phyloP scores from a whole-genome alignment of 2,113 vertebrate genomes.

The Pituophis catenifer region DNA sequence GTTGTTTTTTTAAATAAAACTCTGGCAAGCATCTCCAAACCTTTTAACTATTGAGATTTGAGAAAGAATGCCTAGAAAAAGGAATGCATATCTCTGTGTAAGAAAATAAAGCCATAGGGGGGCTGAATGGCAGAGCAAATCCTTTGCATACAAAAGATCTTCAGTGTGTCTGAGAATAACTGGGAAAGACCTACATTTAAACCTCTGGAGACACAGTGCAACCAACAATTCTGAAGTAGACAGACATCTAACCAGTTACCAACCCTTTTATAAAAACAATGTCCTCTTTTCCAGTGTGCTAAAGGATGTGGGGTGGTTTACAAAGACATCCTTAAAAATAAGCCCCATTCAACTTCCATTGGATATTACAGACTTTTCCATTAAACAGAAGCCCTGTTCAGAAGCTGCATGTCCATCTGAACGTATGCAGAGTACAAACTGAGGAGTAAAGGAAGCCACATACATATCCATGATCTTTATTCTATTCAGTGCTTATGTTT shows the following conservation, averaged over 20 bases:
- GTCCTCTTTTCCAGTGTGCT: neutral
- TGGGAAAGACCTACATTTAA: neutral
- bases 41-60: conserved; percentile 3
- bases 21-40: neutral
- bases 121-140: neutral
- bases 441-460: neutral
- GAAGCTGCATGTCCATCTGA: neutral
- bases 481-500: neutral
- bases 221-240: neutral
- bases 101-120: neutral
- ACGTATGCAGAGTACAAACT: neutral
- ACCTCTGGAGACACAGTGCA: neutral
- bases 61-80: neutral
- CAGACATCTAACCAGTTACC: neutral
- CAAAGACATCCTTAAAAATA: neutral
- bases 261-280: neutral
- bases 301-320: neutral
- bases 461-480: neutral
- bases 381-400: neutral
- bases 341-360: neutral
- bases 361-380: neutral
- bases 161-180: neutral
- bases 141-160: neutral
- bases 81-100: neutral
- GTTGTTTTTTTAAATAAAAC: neutral